Evolutionary conservation across 2,797 vertebrate species (phyloP), one percentile per base, ranked within the genome.

Genomic region (Gobio occitaniae): DNA sequence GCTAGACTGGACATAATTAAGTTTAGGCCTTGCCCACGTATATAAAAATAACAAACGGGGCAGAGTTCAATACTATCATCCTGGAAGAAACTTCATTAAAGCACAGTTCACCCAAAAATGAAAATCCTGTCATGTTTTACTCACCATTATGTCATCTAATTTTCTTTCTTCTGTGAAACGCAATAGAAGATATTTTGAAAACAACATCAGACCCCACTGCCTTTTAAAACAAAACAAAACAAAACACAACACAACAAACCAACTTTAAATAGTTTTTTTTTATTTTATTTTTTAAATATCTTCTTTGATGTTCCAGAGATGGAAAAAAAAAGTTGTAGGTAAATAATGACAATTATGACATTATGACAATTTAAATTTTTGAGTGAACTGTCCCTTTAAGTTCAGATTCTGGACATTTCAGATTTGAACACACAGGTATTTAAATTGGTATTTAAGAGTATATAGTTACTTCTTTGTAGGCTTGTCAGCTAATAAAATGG

Each of bases 1-100:
- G 85, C 86, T 85, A 85, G 70, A 88, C 77, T 87, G 84, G 84
- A 89, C 86, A 86, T 87, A 89, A 87, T 89, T 87, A 89, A 87
- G 63, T 78, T 71, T 15, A 80, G 61, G 63, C 38, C 48, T 83
- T 82, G 83, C 59, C 82, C 82, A 82, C 6, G 50, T 69, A 78
- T 81, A 85, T 78, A 81, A 38, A 86, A 87, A 85, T 86, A 84
- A 56, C 56, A 70, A 63, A 75, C 44, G 19, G 52, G 25, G 75
- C 78, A 70, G 65, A 16, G 65, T 69, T 88, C 68, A 69, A 68
- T 82, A 79, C 61, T 69, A 65, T 44, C 63, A 82, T 38, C 47
- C 9, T 79, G 15, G 44, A 79, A 70, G 50, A 56, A 81, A 82
- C 78, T 86, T 88, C 84, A 86, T 83, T 72, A 78, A 87, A 75